Percentiles rank a stretch among this genome's conserved stretches.
phyloP scores from a whole-genome alignment of 2,113 vertebrate species.

The Siniperca chuatsi region DNA sequence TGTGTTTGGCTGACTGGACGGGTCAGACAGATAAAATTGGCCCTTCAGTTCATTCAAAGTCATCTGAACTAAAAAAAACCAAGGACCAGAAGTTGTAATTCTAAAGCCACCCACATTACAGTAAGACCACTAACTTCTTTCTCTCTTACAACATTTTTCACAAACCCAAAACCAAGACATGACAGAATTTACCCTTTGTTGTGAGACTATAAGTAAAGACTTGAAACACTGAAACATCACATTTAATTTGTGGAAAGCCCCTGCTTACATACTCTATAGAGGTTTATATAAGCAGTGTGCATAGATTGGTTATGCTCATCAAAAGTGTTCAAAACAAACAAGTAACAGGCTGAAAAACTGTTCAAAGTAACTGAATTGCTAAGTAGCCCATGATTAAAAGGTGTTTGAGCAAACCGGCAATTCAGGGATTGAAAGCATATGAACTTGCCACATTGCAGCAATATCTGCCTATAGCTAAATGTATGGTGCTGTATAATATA shows the following conservation, averaged over 20 bases:
- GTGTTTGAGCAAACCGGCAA: not conserved
- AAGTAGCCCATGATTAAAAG: not conserved
- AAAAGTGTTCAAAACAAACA: not conserved
- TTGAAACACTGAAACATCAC: not conserved
- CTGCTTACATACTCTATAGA: not conserved
- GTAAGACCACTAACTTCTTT: not conserved
- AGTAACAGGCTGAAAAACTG: not conserved
- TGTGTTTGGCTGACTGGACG: constrained; percentile 30
- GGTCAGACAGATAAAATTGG: constrained; percentile 46
- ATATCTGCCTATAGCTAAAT: not conserved
- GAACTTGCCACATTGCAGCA: not conserved
- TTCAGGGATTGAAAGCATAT: not conserved
- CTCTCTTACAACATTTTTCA: not conserved
- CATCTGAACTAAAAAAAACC: not conserved
- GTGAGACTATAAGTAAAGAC: not conserved
- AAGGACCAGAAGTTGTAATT: not conserved
- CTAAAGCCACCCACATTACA: not conserved
- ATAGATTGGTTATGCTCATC: not conserved
- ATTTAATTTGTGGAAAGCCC: not conserved
- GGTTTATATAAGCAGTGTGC: not conserved
- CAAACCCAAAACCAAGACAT: not conserved
- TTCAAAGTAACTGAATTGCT: not conserved
- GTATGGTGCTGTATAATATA: not conserved
- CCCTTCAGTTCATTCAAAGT: constrained; percentile 31
- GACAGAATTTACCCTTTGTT: not conserved